These are phyloP conservation scores for Acrocephalus arundinaceus DNA, from an alignment of 2,113 vertebrate genomes.

Conservation along the genomic window DNA sequence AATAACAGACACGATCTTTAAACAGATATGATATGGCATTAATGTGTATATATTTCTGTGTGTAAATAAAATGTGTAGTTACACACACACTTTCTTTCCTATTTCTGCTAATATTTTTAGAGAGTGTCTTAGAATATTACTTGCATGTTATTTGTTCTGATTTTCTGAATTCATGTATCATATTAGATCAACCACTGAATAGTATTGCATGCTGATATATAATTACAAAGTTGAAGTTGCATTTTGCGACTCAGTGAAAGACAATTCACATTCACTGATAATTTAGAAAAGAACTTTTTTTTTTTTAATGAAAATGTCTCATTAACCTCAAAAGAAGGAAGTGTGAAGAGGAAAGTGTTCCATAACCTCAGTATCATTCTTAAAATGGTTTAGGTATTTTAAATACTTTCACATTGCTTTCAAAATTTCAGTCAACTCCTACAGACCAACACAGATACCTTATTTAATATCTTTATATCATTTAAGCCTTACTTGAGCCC, in stretches of 20 bases:
- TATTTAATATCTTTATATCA: neutral
- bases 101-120: neutral
- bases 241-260: neutral
- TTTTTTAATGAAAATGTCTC: neutral
- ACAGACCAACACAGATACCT: neutral
- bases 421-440: neutral
- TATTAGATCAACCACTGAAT: neutral
- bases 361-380: neutral
- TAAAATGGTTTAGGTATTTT: neutral
- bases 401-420: neutral
- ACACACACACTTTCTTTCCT: neutral
- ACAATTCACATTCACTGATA: neutral
- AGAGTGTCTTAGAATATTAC: neutral
- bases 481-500: neutral
- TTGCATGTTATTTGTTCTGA: neutral
- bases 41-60: neutral
- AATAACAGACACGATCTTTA: neutral
- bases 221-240: neutral
- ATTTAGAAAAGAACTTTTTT: neutral
- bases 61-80: neutral
- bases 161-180: neutral
- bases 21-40: neutral
- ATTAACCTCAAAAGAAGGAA: neutral
- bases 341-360: neutral
- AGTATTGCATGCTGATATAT: neutral